Evolutionary conservation across 2,113 vertebrate species (phyloP).

Genomic region (Climacteris rufus): DNA sequence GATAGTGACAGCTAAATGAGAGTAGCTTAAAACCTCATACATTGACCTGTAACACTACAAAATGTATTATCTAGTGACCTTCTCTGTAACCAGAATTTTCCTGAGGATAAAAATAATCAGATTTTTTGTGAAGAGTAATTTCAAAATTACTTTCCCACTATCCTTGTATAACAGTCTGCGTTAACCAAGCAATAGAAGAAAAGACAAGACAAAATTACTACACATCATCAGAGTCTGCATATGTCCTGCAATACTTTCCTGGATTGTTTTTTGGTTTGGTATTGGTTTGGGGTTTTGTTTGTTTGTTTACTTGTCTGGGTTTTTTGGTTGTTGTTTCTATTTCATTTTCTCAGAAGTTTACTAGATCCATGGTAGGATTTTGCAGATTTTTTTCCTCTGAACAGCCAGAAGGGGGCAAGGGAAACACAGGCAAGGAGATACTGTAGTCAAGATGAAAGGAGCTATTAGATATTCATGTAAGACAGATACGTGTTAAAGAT

Average conservation of each 20-base stretch:
- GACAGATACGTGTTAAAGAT: not conserved
- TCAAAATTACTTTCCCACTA: not conserved
- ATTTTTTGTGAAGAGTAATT: not conserved
- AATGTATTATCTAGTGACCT: not conserved
- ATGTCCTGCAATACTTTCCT: not conserved
- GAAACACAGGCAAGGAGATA: not conserved
- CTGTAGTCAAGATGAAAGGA: not conserved
- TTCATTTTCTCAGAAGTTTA: not conserved
- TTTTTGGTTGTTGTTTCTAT: not conserved
- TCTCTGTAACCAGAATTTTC: not conserved
- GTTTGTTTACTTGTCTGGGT: not conserved
- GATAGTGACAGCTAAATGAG: not conserved
- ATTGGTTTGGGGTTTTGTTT: not conserved
- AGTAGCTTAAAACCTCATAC: not conserved
- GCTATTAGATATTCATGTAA: not conserved
- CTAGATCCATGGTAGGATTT: not conserved
- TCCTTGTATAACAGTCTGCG: not conserved
- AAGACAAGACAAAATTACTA: not conserved
- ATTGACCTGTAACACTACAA: not conserved
- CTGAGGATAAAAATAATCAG: not conserved
- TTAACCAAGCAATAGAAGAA: not conserved
- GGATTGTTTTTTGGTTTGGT: not conserved
- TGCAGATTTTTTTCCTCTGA: not conserved
- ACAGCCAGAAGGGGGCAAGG: not conserved
- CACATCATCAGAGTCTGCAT: not conserved